A percentile compares a stretch with the other conserved stretches of the same genome.
Evolutionary conservation across 2,888 invertebrate genomes (phyloP).

Genomic region (Desoria tigrina): DNA sequence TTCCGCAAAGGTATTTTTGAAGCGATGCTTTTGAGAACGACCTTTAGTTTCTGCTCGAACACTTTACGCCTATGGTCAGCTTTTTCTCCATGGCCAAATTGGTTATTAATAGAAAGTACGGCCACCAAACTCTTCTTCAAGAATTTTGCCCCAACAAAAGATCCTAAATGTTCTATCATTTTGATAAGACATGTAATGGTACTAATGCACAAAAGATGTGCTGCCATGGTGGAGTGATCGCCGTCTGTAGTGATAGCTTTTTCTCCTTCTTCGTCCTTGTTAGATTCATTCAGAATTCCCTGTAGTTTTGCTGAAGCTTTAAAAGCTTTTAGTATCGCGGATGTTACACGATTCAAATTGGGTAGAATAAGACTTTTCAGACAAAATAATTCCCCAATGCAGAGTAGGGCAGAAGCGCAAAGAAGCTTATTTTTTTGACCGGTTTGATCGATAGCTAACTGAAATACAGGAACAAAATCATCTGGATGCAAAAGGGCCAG

Average conservation of each 20-base stretch:
- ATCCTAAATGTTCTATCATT: constrained; percentile 49
- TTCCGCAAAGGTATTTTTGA: constrained; percentile 50
- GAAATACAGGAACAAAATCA: constrained; percentile 66
- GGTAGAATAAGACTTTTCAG: constrained; percentile 48
- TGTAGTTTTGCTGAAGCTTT: constrained; percentile 31
- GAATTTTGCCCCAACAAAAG: constrained; percentile 50
- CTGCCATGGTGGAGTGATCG: constrained; percentile 35
- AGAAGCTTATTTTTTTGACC: constrained; percentile 42
- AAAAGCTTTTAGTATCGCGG: constrained; percentile 45
- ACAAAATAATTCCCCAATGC: constrained; percentile 58
- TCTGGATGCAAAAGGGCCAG: constrained; percentile 69
- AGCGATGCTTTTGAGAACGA: constrained; percentile 44
- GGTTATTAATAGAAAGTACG: constrained; percentile 39
- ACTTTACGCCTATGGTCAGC: constrained; percentile 41
- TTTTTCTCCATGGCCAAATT: constrained; percentile 39
- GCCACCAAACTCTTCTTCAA: constrained; percentile 43
- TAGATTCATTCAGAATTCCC: neutral
- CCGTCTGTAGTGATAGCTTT: constrained; percentile 5
- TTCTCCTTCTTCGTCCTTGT: constrained; percentile 8
- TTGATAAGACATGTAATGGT: constrained; percentile 50
- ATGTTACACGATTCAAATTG: constrained; percentile 41
- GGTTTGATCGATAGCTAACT: constrained; percentile 33
- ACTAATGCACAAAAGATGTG: constrained; percentile 48
- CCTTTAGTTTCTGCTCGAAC: constrained; percentile 48
- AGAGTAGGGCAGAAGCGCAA: constrained; percentile 53